These are phyloP conservation scores for Anthopleura sola DNA, from an alignment of 64 coral and sea anemone species.

Conservation along the genomic window DNA sequence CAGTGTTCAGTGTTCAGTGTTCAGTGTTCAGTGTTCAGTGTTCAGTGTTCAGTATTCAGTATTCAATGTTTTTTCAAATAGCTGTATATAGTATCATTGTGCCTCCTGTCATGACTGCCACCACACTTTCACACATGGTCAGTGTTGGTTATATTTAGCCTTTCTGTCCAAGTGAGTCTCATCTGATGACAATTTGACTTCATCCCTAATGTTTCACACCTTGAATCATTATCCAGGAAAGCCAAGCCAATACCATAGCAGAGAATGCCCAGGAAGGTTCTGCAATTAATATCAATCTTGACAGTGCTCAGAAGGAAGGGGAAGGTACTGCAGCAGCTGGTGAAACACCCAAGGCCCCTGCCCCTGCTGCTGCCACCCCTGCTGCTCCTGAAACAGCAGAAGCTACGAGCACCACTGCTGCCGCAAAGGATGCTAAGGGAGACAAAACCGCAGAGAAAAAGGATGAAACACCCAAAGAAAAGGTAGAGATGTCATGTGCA, in stretches of 20 bases:
- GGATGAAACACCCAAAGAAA: neutral
- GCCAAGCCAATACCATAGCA: neutral
- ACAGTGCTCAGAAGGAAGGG: neutral
- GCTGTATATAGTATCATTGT: too few relatives aligned
- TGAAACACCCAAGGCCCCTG: neutral
- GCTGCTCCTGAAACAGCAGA: neutral
- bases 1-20: too few relatives aligned
- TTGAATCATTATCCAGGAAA: neutral
- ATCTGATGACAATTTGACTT: too few relatives aligned
- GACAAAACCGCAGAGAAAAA: neutral
- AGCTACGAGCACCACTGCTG: neutral
- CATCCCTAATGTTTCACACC: too few relatives aligned
- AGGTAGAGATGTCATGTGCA: neutral
- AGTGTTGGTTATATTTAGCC: too few relatives aligned
- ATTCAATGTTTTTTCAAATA: too few relatives aligned
- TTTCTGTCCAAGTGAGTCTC: too few relatives aligned
- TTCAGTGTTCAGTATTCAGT: too few relatives aligned
- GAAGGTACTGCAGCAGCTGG: neutral
- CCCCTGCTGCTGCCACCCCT: neutral
- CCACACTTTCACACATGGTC: too few relatives aligned
- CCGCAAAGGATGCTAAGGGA: neutral
- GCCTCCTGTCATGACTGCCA: too few relatives aligned
- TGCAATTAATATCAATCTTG: constrained; percentile 6
- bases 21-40: too few relatives aligned
- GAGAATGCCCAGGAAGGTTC: neutral